Conservation (phyloP, 2,797 vertebrate genomes). For the Aratinga solstitialis region DNA sequence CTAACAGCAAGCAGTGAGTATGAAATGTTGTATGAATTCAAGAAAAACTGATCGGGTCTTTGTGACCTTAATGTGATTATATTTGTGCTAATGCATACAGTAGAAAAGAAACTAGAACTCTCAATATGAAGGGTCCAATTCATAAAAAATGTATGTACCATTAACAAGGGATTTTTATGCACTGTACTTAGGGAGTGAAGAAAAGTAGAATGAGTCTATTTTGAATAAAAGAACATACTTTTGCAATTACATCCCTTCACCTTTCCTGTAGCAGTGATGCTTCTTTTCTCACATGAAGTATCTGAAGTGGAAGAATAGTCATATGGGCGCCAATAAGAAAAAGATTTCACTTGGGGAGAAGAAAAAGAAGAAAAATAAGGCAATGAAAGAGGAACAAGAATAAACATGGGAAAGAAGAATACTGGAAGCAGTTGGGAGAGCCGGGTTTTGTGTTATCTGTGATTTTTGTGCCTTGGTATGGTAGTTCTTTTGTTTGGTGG, state of each 20-base stretch:
- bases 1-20: constrained; percentile 54
- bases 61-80: constrained; percentile 75
- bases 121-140: constrained; percentile 55
- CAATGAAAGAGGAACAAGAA: neutral
- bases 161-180: constrained; percentile 60
- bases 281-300: neutral
- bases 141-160: constrained; percentile 74
- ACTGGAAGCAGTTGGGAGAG: neutral
- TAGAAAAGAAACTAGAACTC: constrained; percentile 59
- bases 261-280: neutral
- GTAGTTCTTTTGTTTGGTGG: neutral
- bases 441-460: neutral
- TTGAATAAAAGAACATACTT: constrained; percentile 51
- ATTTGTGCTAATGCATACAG: constrained; percentile 70
- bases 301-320: neutral
- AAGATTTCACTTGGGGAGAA: neutral
- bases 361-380: neutral
- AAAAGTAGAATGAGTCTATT: constrained; percentile 53
- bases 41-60: constrained; percentile 50
- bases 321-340: neutral
- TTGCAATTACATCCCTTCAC: constrained; percentile 33
- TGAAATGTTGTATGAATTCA: constrained; percentile 62
- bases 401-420: neutral
- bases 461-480: neutral
- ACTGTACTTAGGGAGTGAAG: neutral